Conservation (phyloP, 1,140 invertebrate genomes). For the Euwallacea fornicatus region DNA sequence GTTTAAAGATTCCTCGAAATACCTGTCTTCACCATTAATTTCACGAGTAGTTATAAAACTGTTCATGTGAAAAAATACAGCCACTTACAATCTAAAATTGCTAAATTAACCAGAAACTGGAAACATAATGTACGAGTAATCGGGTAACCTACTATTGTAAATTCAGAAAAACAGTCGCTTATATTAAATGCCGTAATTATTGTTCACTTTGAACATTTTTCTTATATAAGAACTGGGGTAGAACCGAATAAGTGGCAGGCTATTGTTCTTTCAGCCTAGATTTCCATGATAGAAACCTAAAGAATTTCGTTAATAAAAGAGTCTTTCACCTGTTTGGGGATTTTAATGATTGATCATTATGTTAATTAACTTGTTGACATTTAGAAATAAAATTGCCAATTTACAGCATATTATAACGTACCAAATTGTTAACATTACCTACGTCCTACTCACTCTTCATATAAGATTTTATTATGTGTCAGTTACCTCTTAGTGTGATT, state of each 20-base stretch:
- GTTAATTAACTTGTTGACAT: not conserved
- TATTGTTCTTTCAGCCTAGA: not conserved
- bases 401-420: no score
- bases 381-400: not conserved
- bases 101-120: slow-evolving; percentile 16
- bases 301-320: not conserved
- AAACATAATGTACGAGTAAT: slow-evolving; percentile 20
- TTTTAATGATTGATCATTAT: not conserved
- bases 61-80: slow-evolving; percentile 18
- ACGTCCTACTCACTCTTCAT: no score
- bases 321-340: not conserved
- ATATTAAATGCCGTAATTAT: slow-evolving; percentile 11
- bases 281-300: not conserved
- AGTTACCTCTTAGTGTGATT: no score
- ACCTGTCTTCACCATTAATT: no score
- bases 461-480: no score
- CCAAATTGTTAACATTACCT: no score
- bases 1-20: no score
- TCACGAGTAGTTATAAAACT: not conserved
- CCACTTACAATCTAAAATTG: slow-evolving; percentile 9
- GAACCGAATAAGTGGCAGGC: slow-evolving; percentile 3
- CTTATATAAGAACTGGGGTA: slow-evolving; percentile 17
- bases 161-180: slow-evolving; percentile 13
- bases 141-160: slow-evolving; percentile 20
- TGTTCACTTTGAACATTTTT: not conserved